Evolutionary conservation across 2,113 vertebrate species (phyloP).

Genomic region (Ctenomys sociabilis): DNA sequence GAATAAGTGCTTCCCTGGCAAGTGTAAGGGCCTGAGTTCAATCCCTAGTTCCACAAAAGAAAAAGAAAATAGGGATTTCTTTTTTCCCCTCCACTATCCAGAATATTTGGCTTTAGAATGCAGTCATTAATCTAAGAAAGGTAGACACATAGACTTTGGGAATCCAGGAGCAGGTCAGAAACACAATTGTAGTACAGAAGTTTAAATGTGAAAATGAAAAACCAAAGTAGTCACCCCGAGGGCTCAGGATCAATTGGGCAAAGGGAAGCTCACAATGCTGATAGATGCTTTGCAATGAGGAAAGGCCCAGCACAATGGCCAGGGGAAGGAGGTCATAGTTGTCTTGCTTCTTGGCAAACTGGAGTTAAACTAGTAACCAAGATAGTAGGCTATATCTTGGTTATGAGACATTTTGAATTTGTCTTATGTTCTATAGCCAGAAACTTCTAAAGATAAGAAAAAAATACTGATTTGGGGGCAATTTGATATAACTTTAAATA

Average conservation of each 20-base stretch:
- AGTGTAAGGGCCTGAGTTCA: no score
- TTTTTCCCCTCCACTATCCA: neutral
- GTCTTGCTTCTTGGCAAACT: constrained; percentile 13
- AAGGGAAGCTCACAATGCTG: neutral
- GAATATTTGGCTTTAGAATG: constrained; percentile 55
- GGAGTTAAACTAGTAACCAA: neutral
- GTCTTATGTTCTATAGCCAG: neutral
- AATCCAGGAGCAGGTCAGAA: neutral
- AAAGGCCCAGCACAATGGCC: neutral
- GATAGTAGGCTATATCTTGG: neutral
- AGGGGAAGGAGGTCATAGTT: neutral
- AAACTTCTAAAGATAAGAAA: constrained; percentile 17
- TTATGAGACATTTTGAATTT: constrained; percentile 2
- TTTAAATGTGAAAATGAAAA: neutral
- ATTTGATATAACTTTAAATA: constrained; percentile 31
- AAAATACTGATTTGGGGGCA: neutral
- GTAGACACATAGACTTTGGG: neutral
- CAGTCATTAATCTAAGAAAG: constrained; percentile 25
- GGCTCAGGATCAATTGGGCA: neutral
- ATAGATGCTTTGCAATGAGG: neutral
- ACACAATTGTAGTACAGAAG: neutral
- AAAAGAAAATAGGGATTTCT: neutral
- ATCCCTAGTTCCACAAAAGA: no score
- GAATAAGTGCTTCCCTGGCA: no score
- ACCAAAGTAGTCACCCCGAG: constrained; percentile 3